Percentiles rank a stretch among this genome's conserved stretches.
phyloP scores from a whole-genome alignment of 2,113 vertebrate genomes.

The Hippolais icterina region DNA sequence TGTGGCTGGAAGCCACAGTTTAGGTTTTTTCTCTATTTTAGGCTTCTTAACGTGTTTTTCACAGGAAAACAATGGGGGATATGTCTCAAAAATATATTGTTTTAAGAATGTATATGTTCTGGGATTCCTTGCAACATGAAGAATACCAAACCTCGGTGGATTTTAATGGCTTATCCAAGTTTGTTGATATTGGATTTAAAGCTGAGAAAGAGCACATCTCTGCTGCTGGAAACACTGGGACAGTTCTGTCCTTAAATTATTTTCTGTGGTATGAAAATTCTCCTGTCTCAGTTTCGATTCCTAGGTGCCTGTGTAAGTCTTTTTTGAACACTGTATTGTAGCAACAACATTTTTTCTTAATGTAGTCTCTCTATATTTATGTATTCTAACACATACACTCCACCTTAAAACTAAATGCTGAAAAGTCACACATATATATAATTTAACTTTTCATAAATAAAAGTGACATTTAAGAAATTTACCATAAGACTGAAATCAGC shows the following conservation, averaged over 20 bases:
- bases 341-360: neutral
- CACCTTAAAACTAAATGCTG: neutral
- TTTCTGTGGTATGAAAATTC: neutral
- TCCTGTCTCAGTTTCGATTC: neutral
- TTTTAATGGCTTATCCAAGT: conserved; percentile 1
- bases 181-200: neutral
- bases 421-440: neutral
- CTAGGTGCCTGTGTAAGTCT: neutral
- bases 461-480: neutral
- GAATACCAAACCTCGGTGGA: neutral
- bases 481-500: neutral
- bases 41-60: neutral
- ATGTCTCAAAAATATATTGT: neutral
- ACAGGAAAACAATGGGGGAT: neutral
- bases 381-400: neutral
- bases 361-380: neutral
- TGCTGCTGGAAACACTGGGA: neutral
- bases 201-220: neutral
- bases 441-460: neutral
- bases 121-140: neutral
- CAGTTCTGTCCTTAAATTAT: neutral
- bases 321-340: neutral
- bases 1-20: neutral
- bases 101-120: neutral
- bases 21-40: neutral